Percentiles rank a stretch among this genome's conserved stretches.
phyloP scores from a whole-genome alignment of 2,888 invertebrate species.

The Frankliniella fusca region DNA sequence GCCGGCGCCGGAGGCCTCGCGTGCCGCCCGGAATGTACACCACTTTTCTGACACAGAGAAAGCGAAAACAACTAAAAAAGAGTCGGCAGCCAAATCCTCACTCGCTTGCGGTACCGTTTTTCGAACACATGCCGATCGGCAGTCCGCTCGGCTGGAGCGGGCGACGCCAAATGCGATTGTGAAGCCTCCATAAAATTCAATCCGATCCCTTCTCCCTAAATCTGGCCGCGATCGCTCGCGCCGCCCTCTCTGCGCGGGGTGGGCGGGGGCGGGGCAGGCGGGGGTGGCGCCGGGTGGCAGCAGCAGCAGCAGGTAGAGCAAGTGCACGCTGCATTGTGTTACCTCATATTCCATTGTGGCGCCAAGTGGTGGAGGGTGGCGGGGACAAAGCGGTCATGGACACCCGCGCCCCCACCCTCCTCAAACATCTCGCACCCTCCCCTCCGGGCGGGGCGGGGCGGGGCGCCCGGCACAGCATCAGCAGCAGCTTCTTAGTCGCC shows the following conservation, averaged over 20 bases:
- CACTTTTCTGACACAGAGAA: no score
- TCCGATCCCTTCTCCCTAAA: not conserved
- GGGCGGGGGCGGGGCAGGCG: not conserved
- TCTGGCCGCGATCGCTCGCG: not conserved
- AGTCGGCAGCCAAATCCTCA: not conserved
- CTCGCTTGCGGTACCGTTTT: not conserved
- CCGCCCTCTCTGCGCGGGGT: not conserved
- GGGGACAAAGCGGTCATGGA: not conserved
- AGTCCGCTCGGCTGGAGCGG: no score
- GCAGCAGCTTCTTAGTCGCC: constrained; percentile 17
- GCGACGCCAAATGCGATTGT: constrained; percentile 5
- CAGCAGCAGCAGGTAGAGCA: not conserved
- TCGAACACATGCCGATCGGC: no score
- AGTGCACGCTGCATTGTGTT: not conserved
- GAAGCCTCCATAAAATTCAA: constrained; percentile 6
- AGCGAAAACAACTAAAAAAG: no score
- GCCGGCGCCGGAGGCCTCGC: no score
- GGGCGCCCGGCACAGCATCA: not conserved
- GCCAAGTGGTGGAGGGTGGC: not conserved
- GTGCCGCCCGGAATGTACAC: no score
- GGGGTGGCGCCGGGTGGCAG: not conserved
- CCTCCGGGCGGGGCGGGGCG: not conserved
- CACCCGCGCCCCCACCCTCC: not conserved
- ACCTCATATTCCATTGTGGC: constrained; percentile 26
- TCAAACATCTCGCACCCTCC: constrained; percentile 2